A percentile compares a stretch with the other conserved stretches of the same genome.
Conservation (phyloP, 2,888 invertebrate species). For the Capitulum mitella region DNA sequence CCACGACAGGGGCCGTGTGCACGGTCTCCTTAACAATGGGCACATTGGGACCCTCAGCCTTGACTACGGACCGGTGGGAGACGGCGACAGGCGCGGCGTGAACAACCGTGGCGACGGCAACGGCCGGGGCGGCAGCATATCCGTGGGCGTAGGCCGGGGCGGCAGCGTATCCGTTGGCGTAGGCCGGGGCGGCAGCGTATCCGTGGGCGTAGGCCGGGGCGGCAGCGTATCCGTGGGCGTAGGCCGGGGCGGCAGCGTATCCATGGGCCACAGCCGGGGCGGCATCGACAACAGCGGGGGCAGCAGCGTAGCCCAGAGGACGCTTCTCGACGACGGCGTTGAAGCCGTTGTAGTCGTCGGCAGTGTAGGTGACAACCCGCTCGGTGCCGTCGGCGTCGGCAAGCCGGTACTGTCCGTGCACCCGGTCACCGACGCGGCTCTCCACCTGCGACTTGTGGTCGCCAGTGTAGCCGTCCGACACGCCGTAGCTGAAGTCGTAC, state of each 20-base stretch:
- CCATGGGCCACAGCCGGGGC: background rate
- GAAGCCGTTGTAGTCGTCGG: constrained; percentile 35
- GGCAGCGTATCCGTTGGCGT: constrained; percentile 8
- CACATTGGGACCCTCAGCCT: constrained; percentile 14
- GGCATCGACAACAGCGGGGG: constrained; percentile 24
- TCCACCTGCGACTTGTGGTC: constrained; percentile 27
- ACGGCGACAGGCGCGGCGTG: background rate
- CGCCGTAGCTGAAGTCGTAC: constrained; percentile 27
- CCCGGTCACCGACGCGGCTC: constrained; percentile 27
- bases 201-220: background rate
- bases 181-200: background rate
- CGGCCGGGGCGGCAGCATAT: constrained; percentile 21
- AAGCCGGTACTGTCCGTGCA: constrained; percentile 25
- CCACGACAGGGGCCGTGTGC: constrained; percentile 11
- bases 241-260: background rate
- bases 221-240: constrained; percentile 12
- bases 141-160: background rate
- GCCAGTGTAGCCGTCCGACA: constrained; percentile 27
- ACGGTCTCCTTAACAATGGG: background rate
- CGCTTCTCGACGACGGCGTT: constrained; percentile 37
- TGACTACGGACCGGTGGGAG: background rate
- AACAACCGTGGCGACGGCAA: background rate
- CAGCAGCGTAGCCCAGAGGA: constrained; percentile 35
- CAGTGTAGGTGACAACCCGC: constrained; percentile 34
- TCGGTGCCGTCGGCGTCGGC: constrained; percentile 27